Evolutionary conservation across 2,797 vertebrate species (phyloP), one percentile per base, ranked within the genome.

Genomic region (Thamnophis elegans): DNA sequence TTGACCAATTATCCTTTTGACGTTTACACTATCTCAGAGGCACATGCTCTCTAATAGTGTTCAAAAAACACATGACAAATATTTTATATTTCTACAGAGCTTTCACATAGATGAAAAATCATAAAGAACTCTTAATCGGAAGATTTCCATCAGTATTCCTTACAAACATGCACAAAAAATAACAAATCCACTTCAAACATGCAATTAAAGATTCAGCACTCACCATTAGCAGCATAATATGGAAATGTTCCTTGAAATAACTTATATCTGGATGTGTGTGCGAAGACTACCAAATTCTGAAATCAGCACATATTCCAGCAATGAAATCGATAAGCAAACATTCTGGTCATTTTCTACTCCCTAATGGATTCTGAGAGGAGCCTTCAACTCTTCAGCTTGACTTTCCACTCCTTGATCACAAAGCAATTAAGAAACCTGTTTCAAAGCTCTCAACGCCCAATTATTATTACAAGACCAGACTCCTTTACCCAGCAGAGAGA

Each of bases 181-280:
- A 93, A 92, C 94, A 89, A 87, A 89, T 8, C 3, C 18, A 60
- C n/a, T 42, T 62, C 91, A 93, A 92, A 73, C 36, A 93, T 87
- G 96, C 95, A 95, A 86, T 73, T 96, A 28, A 95, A 97, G 96
- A 97, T 94, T 97, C 93, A 92, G 68, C 78, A 86, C 92, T 91
- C n/a, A 88, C n/a, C 56, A 62, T 94, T 95, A 94, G 85, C 4
- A 11, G 9, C 86, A 92, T 82, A 93, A 95, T 94, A 92, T 94
- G 96, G 93, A 87, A 94, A 88, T 82, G 90, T 73, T 92, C 93
- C 90, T 88, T 95, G 93, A 95, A 91, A 94, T 93, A 96, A 94
- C 95, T 94, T 53, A 78, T 85, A 95, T 94, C 94, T 96, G 95
- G 96, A 94, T 94, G 91, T 93, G 95, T 87, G 85, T 85, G 92